Percentiles rank a stretch among this genome's conserved stretches.
Conservation (phyloP, 2,888 invertebrate species). For the Lasius platythorax region DNA sequence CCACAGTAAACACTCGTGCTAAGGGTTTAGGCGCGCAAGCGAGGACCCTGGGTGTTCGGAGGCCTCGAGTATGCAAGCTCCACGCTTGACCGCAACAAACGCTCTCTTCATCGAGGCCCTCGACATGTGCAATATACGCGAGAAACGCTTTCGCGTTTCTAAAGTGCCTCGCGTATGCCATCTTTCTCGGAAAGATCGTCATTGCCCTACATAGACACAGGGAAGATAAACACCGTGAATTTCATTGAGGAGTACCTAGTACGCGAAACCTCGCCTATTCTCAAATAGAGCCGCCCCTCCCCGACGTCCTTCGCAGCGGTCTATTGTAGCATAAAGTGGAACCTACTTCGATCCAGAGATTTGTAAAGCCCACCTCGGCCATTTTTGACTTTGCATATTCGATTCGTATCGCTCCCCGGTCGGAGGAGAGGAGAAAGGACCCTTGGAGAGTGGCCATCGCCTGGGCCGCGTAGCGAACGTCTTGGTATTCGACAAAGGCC, state of each 20-base stretch:
- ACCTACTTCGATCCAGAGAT: constrained; percentile 87
- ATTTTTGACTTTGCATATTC: constrained; percentile 99
- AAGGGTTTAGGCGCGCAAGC: constrained; percentile 32
- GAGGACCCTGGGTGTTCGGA: constrained; percentile 34
- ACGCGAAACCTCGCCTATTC: not conserved
- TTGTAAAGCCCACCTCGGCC: constrained; percentile 91
- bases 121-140: constrained; percentile 17
- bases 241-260: not conserved
- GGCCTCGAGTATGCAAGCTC: constrained; percentile 23
- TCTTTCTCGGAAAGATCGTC: constrained; percentile 4
- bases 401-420: constrained; percentile 98
- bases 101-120: constrained; percentile 15
- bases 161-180: constrained; percentile 11
- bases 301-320: constrained; percentile 43
- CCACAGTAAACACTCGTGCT: constrained; percentile 48
- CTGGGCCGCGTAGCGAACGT: constrained; percentile 95
- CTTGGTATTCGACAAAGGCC: constrained; percentile 99
- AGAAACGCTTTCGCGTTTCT: constrained; percentile 26
- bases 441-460: constrained; percentile 98
- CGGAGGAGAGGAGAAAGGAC: constrained; percentile 97
- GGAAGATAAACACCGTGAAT: constrained; percentile 1
- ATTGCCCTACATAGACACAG: not conserved
- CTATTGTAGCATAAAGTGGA: constrained; percentile 80
- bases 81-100: constrained; percentile 39
- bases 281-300: constrained; percentile 46